Evolutionary conservation across 2,888 invertebrate species (phyloP), one percentile per base, ranked within the genome.

Genomic region (Lycia hirtaria): DNA sequence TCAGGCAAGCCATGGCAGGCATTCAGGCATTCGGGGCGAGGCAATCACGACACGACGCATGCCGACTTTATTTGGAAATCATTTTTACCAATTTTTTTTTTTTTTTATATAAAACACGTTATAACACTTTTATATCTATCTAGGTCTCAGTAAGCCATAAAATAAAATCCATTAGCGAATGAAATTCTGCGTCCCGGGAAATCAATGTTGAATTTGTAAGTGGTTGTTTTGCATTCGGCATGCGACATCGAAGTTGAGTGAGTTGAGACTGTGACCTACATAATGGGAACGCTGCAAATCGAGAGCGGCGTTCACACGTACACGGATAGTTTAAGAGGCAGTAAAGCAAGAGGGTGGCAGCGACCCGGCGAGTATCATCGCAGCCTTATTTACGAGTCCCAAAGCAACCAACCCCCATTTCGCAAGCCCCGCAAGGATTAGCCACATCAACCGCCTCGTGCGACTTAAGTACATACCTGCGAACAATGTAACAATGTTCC

Each of bases 381-480:
- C 60, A 69, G 65, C 70, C 63, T 75, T 80, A 76, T 81, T 85
- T 83, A 81, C 79, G 80, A 76, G 71, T 75, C 68, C 72, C 71
- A 74, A 74, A 73, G 71, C 72, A 72, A 73, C 72, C 72, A 71
- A 73, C 71, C 64, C 68, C 73, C 66, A 69, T 71, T 67, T 64
- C 67, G 71, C 73, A 69, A 73, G 69, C 71, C 66, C 65, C 67
- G 71, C 73, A 69, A 73, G 69, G 72, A 76, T 73, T 75, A 75
- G 64, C 66, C 64, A 62, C 65, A 55, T 56, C 59, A 65, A 68
- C 64, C 69, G 33, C 62, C 67, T 67, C 65, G 47, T 60, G 65
- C 67, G 65, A 67, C 67, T 62, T 65, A 65, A 64, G 60, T 64
- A 64, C 54, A 49, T 50, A 58, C 63, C 56, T 50, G 50, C 51